Evolutionary conservation across 2,113 vertebrate genomes (phyloP).

Genomic region (Hystrix brachyura): DNA sequence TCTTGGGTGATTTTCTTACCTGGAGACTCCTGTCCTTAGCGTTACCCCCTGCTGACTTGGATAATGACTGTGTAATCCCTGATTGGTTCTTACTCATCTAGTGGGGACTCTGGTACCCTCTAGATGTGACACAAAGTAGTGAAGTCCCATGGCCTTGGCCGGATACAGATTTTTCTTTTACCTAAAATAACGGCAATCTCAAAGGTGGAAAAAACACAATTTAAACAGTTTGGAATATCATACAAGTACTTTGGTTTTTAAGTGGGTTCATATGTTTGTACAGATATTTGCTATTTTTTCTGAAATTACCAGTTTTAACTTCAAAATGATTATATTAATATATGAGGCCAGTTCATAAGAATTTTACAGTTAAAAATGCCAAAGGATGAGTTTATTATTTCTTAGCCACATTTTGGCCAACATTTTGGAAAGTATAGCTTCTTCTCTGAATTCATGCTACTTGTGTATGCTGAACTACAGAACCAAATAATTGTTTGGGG

Average conservation of each 20-base stretch:
- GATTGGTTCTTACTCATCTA: background rate
- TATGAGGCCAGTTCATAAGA: background rate
- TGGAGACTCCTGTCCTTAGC: background rate
- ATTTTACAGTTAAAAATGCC: background rate
- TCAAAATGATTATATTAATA: slow-evolving; percentile 12
- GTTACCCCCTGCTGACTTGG: background rate
- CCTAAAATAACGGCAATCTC: slow-evolving; percentile 53
- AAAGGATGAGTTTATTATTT: background rate
- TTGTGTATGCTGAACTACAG: background rate
- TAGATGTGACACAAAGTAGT: background rate
- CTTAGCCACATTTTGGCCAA: slow-evolving; percentile 10
- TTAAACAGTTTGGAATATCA: background rate
- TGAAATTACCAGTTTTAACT: slow-evolving; percentile 24
- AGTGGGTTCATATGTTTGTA: background rate
- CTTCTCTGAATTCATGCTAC: background rate
- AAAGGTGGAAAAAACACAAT: background rate
- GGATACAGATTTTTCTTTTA: slow-evolving; percentile 56
- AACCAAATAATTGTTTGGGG: background rate
- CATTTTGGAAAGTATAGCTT: slow-evolving; percentile 41
- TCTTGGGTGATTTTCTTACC: background rate
- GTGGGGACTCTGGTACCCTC: slow-evolving; percentile 37
- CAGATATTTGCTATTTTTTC: background rate
- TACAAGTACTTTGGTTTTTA: background rate
- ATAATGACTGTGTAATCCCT: background rate
- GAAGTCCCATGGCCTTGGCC: slow-evolving; percentile 62